Base-by-base conservation (phyloP, 2,113 vertebrate species). In the Epinephelus fuscoguttatus region DNA sequence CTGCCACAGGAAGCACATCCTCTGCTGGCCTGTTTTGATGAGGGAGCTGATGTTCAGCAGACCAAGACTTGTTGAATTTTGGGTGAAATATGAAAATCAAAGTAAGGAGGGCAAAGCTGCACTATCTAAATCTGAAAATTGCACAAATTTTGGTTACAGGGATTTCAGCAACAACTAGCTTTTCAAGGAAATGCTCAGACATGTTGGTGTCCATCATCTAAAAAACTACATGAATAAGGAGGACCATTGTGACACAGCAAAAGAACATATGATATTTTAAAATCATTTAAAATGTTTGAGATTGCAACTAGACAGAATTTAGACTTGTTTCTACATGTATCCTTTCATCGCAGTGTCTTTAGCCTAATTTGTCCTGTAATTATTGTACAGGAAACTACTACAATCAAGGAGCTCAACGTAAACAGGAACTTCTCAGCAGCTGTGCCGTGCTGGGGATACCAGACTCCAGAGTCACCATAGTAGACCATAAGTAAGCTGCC, bases 371-470 rank as follows among this genome's bases (percentile, higher is more conserved):
- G 23, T 89, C 17, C 27, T 62, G 56, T 15, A 52, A 70, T 79
- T 84, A 17, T 71, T 78, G 47, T 60, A 37, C 80, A 99, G 98
- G 98, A 84, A 96, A 99, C 95, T 99, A 96, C 90, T 98, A 98
- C 95, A 96, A 94, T 87, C 96, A 98, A 95, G 98, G 98, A 62
- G 91, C 95, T 68, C 90, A 93, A 72, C 97, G 98, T 78, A 97
- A 96, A 93, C 95, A 96, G 81, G 98, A 99, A 90, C 96, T 99
- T 82, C 75, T 97, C 23, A 87, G 95, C 86, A 99, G 98, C 70
- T 99, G 98, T 94, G 91, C 84, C 18, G 94, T 97, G 61, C 92
- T 99, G 92, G 97, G 98, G 67, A 97, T 99, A 88, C 96, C 97
- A 89, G 62, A 93, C 18, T 96, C 96, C 49, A 82, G 84, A 67